phyloP scores from a whole-genome alignment of 2,113 vertebrate species.

The Sardina pilchardus region DNA sequence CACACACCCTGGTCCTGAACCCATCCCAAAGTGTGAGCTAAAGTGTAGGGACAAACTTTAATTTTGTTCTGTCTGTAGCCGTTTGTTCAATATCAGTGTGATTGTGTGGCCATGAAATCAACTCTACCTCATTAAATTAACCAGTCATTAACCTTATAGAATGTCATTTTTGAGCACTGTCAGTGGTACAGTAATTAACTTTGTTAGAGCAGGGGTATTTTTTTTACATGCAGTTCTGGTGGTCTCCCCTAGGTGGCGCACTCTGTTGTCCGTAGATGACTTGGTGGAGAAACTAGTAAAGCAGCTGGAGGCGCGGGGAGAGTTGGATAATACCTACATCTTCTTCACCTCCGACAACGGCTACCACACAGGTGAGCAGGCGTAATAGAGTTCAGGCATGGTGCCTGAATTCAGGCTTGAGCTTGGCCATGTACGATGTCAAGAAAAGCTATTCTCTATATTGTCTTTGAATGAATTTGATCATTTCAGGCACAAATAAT shows the following conservation, averaged over 20 bases:
- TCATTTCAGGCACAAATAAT: too few species aligned
- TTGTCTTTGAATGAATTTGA: too few species aligned
- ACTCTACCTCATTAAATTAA: neutral
- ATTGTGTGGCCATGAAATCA: too few species aligned
- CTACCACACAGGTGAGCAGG: slow-evolving; percentile 91
- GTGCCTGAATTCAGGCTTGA: too few species aligned
- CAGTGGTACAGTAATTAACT: neutral
- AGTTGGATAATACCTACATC: slow-evolving; percentile 89
- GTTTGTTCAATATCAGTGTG: too few species aligned
- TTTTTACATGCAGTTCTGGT: neutral
- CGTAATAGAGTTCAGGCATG: too few species aligned
- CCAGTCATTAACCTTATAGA: neutral
- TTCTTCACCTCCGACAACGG: slow-evolving; percentile 98
- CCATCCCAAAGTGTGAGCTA: too few species aligned
- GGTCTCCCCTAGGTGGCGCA: slow-evolving; percentile 82
- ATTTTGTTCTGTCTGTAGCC: too few species aligned
- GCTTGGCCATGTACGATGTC: too few species aligned
- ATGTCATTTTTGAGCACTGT: neutral
- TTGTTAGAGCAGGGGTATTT: neutral
- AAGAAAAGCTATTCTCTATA: too few species aligned
- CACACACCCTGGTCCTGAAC: too few species aligned
- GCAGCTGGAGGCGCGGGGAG: slow-evolving; percentile 78
- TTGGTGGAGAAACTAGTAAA: slow-evolving; percentile 90
- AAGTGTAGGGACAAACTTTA: too few species aligned
- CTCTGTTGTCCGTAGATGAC: slow-evolving; percentile 94